Evolutionary conservation across 2,797 vertebrate genomes (phyloP).

Genomic region (Hoplostethus atlanticus): DNA sequence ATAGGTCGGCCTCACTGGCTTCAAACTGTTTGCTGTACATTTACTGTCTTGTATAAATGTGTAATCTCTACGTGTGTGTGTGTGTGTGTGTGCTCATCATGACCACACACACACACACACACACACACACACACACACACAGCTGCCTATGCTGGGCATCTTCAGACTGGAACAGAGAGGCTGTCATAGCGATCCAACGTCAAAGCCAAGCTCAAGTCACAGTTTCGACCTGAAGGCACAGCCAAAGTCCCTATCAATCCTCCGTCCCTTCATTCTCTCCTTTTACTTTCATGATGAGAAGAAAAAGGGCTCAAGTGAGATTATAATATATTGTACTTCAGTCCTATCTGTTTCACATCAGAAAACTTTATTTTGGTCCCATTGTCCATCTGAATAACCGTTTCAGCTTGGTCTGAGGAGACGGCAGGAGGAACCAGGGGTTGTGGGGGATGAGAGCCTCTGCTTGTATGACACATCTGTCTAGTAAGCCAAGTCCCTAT

Average conservation of each 20-base stretch:
- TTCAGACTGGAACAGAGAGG: slow-evolving; percentile 53
- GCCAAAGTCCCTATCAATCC: slow-evolving; percentile 45
- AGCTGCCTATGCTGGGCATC: slow-evolving; percentile 49
- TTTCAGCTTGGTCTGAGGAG: slow-evolving; percentile 14
- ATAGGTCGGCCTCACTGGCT: neutral
- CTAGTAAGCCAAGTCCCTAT: slow-evolving; percentile 45
- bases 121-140: slow-evolving; percentile 8
- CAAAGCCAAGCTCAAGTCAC: slow-evolving; percentile 61
- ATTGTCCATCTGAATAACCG: slow-evolving; percentile 17
- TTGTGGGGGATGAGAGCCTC: slow-evolving; percentile 44
- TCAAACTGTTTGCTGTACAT: slow-evolving; percentile 8
- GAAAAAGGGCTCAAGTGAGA: neutral
- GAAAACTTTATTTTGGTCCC: slow-evolving; percentile 6
- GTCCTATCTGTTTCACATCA: neutral
- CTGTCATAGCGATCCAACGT: slow-evolving; percentile 66
- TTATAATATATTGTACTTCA: neutral
- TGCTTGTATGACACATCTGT: slow-evolving; percentile 56
- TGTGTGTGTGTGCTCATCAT: slow-evolving; percentile 10
- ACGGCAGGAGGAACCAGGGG: slow-evolving; percentile 37
- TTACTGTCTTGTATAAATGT: neutral
- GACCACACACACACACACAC: slow-evolving; percentile 16
- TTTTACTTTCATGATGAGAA: slow-evolving; percentile 6
- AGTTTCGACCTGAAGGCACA: slow-evolving; percentile 49
- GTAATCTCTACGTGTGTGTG: slow-evolving; percentile 6
- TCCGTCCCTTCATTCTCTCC: slow-evolving; percentile 25